Conservation (phyloP, 2,113 vertebrate species). For the Caranx melampygus region DNA sequence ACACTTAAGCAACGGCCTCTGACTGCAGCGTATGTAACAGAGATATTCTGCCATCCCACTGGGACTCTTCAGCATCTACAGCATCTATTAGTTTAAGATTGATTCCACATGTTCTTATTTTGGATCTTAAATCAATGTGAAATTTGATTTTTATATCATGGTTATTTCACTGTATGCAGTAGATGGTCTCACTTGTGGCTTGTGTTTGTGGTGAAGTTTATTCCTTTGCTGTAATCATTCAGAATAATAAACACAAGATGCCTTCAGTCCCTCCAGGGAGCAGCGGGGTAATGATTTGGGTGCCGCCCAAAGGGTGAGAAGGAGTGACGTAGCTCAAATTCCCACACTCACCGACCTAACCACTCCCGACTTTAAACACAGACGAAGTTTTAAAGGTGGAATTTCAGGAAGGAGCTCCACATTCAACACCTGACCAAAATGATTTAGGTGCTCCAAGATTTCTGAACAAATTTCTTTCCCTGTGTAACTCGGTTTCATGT, state of each 20-base stretch:
- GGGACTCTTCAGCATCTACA: constrained; percentile 39
- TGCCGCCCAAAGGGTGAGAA: constrained; percentile 29
- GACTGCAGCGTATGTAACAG: constrained; percentile 34
- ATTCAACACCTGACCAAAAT: constrained; percentile 79
- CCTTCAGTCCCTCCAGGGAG: neutral
- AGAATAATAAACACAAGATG: constrained; percentile 30
- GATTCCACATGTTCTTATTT: constrained; percentile 49
- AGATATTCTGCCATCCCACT: constrained; percentile 39
- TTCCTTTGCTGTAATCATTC: constrained; percentile 24
- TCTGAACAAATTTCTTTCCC: constrained; percentile 8
- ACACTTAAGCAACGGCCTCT: constrained; percentile 32
- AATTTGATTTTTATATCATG: constrained; percentile 30
- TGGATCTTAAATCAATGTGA: constrained; percentile 39
- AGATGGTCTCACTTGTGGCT: constrained; percentile 4
- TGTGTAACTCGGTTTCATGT: constrained; percentile 31
- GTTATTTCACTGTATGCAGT: constrained; percentile 16
- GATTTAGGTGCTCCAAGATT: constrained; percentile 51
- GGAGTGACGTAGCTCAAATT: constrained; percentile 37
- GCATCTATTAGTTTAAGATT: constrained; percentile 53
- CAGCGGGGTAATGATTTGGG: neutral
- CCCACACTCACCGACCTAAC: constrained; percentile 27
- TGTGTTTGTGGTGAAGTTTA: constrained; percentile 10
- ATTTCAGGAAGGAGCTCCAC: constrained; percentile 72
- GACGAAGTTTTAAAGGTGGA: constrained; percentile 65
- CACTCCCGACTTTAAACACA: constrained; percentile 55